Conservation (phyloP, 2,113 vertebrate species). For the Morone chrysops region DNA sequence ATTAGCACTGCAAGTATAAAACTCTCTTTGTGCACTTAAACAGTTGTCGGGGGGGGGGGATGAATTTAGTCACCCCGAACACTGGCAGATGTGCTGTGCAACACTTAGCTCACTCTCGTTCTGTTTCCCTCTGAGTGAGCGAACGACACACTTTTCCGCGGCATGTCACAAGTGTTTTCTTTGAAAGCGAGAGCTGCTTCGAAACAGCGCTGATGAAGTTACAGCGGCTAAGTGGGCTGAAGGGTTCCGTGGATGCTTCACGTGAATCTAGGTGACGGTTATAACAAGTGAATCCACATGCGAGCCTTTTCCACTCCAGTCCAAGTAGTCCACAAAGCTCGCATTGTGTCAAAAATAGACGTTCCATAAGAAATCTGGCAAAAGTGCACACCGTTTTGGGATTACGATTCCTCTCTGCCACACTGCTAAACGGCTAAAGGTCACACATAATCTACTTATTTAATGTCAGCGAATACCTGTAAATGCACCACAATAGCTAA, state of each 20-base stretch:
- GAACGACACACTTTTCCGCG: neutral
- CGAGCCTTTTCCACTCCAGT: neutral
- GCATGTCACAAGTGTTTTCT: conserved; percentile 27
- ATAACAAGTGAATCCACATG: conserved; percentile 12
- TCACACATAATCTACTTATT: conserved; percentile 2
- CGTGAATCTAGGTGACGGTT: neutral
- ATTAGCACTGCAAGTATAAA: conserved; percentile 63
- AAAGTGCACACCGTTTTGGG: neutral
- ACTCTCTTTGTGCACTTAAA: conserved; percentile 75
- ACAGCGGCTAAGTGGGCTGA: neutral
- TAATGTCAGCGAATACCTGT: neutral
- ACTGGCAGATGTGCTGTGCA: conserved; percentile 62
- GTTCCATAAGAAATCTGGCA: neutral
- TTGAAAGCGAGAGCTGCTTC: conserved; percentile 30
- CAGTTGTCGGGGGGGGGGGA: conserved; percentile 63
- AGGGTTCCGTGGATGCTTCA: conserved; percentile 7
- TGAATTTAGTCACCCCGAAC: conserved; percentile 73
- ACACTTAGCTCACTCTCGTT: conserved; percentile 52
- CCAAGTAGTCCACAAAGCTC: conserved; percentile 7
- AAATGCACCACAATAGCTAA: neutral
- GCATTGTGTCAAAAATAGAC: conserved; percentile 44
- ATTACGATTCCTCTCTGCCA: neutral
- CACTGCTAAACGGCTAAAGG: neutral
- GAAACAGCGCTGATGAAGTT: conserved; percentile 32
- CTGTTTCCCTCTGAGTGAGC: conserved; percentile 1